Evolutionary conservation across 2,888 invertebrate species (phyloP).

Genomic region (Drosophila setosimentum): DNA sequence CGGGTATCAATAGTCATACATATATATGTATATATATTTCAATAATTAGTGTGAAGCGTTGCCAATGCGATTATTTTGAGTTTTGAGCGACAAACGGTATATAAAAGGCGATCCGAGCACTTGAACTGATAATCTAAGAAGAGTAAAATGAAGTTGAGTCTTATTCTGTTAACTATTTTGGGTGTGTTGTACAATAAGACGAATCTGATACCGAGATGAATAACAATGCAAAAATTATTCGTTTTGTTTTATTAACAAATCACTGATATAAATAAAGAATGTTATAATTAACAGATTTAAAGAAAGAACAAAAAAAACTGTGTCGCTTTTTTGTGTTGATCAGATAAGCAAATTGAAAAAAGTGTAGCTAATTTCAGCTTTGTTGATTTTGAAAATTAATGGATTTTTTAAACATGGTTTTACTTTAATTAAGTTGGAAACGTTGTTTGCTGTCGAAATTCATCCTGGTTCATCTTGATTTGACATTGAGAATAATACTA

Average conservation of each 20-base stretch:
- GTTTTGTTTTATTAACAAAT: neutral
- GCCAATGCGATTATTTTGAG: neutral
- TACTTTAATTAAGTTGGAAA: too few relatives aligned
- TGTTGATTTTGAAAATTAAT: rapidly evolving
- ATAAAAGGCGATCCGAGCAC: neutral
- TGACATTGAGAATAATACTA: rapidly evolving
- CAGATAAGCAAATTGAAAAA: too few relatives aligned
- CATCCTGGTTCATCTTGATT: too few relatives aligned
- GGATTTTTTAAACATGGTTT: neutral
- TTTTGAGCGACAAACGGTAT: neutral
- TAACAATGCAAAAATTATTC: too few relatives aligned
- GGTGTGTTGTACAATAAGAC: neutral
- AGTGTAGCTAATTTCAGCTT: too few relatives aligned
- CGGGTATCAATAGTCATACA: neutral
- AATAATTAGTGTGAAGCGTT: neutral
- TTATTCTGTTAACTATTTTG: neutral
- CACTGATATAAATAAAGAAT: neutral
- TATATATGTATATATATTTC: rapidly evolving
- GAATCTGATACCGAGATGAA: too few relatives aligned
- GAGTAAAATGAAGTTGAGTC: neutral
- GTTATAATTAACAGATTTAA: neutral
- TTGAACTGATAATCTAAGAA: neutral
- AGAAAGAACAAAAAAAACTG: neutral
- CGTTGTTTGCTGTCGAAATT: too few relatives aligned
- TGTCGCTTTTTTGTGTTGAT: too few relatives aligned